phyloP scores from a whole-genome alignment of 2,113 vertebrate genomes.

The Pongo abelii region DNA sequence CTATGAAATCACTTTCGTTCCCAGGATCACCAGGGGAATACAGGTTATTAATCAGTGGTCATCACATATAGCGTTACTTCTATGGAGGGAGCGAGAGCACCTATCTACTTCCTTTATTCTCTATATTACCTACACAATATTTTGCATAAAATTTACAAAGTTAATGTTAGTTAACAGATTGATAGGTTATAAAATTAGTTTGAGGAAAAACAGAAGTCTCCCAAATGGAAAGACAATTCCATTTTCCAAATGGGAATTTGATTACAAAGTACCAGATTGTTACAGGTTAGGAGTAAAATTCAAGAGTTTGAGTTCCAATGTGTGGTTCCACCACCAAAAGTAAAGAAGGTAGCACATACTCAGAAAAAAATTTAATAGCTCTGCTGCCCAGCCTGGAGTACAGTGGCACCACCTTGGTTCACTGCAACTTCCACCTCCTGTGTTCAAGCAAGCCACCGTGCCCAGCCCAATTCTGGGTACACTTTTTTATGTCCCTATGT shows the following conservation, averaged over 20 bases:
- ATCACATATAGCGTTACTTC: neutral
- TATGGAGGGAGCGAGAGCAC: neutral
- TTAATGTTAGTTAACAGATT: neutral
- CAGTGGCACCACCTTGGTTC: no score
- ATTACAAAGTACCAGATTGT: neutral
- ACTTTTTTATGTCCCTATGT: neutral
- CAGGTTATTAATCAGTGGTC: neutral
- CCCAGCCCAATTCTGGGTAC: neutral
- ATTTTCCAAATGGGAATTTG: neutral
- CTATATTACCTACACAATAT: neutral
- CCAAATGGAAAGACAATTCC: neutral
- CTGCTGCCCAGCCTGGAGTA: neutral
- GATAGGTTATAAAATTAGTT: neutral
- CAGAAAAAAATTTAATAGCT: constrained; percentile 18
- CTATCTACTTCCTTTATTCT: neutral
- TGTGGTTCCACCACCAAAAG: neutral
- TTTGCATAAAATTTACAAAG: neutral
- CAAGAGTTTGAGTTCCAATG: constrained; percentile 34
- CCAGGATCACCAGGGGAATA: neutral
- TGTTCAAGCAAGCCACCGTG: no score
- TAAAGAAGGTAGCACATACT: neutral
- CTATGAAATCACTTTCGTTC: neutral
- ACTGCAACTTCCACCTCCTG: no score
- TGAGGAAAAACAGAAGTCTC: neutral
- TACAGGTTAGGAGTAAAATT: neutral